A percentile compares a stretch with the other conserved stretches of the same genome.
Evolutionary conservation across 1,140 invertebrate species (phyloP).

Genomic region (Heliothis subflexa): DNA sequence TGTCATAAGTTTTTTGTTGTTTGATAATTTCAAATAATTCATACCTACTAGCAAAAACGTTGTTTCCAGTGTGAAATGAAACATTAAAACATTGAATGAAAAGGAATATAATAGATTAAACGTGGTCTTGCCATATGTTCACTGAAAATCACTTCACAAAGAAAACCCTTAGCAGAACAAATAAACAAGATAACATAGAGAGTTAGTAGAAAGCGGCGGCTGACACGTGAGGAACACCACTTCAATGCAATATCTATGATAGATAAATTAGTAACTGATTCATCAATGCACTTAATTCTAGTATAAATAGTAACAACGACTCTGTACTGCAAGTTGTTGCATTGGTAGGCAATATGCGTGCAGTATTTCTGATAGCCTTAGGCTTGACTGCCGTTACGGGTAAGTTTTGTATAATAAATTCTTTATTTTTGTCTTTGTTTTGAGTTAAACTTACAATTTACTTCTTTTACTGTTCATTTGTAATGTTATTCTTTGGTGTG

Average conservation of each 20-base stretch:
- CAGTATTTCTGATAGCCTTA: not conserved
- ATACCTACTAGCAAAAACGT: too few species aligned
- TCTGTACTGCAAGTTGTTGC: conserved; percentile 6
- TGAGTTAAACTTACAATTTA: not conserved
- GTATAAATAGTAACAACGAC: not conserved
- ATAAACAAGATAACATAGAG: not conserved
- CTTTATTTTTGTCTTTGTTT: not conserved
- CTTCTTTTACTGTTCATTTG: not conserved
- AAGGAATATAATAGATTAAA: too few species aligned
- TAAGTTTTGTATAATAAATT: not conserved
- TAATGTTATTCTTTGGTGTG: too few species aligned
- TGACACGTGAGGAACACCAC: not conserved
- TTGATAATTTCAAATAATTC: too few species aligned
- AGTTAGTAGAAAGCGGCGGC: not conserved
- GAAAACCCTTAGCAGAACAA: not conserved
- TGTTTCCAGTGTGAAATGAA: too few species aligned
- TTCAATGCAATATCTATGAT: conserved; percentile 17
- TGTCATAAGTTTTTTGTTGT: too few species aligned
- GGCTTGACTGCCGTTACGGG: conserved; percentile 1
- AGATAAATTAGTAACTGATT: conserved; percentile 15
- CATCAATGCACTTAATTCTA: conserved; percentile 5
- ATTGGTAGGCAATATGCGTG: not conserved
- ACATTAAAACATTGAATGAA: too few species aligned
- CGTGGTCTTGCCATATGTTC: not conserved
- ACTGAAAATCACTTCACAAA: not conserved